These are phyloP conservation scores for Epirrhoe tristata DNA, from an alignment of 2,888 invertebrate genomes.

Conservation along the genomic window DNA sequence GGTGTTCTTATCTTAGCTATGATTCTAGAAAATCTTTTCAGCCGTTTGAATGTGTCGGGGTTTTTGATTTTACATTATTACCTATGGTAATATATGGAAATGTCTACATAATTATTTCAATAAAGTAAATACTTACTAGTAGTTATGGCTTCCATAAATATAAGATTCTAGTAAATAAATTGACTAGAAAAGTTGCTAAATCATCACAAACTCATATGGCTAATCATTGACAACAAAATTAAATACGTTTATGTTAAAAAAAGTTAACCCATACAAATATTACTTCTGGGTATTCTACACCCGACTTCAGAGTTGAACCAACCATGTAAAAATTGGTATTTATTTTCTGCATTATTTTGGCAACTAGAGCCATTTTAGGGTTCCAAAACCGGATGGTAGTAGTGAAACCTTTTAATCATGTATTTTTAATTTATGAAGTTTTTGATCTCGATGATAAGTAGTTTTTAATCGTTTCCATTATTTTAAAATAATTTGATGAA, in stretches of 20 bases:
- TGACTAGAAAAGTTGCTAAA: slow-evolving; percentile 23
- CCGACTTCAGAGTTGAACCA: background rate
- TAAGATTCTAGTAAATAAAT: background rate
- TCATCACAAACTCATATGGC: slow-evolving; percentile 10
- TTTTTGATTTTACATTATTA: slow-evolving; percentile 35
- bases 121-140: background rate
- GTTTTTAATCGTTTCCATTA: too few relatives aligned
- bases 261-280: background rate
- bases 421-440: too few relatives aligned
- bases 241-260: background rate
- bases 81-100: background rate
- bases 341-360: background rate
- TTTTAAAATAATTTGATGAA: too few relatives aligned
- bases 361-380: too few relatives aligned
- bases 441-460: too few relatives aligned
- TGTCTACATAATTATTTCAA: background rate
- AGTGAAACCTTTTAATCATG: too few relatives aligned
- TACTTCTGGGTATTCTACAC: background rate
- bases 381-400: too few relatives aligned
- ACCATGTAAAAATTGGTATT: too few relatives aligned
- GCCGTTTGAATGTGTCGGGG: too few relatives aligned
- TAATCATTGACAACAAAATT: background rate
- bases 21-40: too few relatives aligned
- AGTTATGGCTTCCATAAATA: slow-evolving; percentile 5
- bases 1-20: too few relatives aligned